Evolutionary conservation across 2,797 vertebrate species (phyloP), one percentile per base, ranked within the genome.

Genomic region (Megaceryle alcyon): DNA sequence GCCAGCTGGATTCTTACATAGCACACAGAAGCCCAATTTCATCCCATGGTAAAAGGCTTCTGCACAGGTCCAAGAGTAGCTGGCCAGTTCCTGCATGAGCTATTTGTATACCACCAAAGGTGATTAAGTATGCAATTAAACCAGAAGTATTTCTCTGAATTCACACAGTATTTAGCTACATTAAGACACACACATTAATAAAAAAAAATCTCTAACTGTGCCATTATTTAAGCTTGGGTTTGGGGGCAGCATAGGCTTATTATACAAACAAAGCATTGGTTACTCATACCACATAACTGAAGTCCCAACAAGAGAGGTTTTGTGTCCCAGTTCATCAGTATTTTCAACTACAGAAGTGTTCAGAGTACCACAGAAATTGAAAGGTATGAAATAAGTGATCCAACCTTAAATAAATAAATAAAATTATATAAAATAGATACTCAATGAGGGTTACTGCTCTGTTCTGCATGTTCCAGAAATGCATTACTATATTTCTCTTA

Each of bases 1-100:
- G 84, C 82, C 95, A 96, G 81, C 80, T 95, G 94, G 93, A 90
- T 88, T 77, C 79, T 71, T 49, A 77, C 33, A 57, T 6, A 25
- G 88, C 6, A 64, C 73, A 41, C 59, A 96, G 70, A 77, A 91
- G 83, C 49, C 70, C 29, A 84, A 7, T 61, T 86, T 69, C 43
- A 84, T 48, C 53, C 41, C 44, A 39, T 41, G 31, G 81, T 33
- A 80, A 90, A 90, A 94, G 73, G 23, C 82, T 90, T 63, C 71
- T 86, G 82, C 60, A 18, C 10, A 43, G 37, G 31, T 90, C 82
- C 82, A 94, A 84, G 51, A 80, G 63, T 37, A 86, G 44, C 44
- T 70, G 60, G 81, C 86, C 82, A 81, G 44, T 6, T 90, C 41
- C 37, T 73, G 44, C 77, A 68, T 9, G 23, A 92, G 63, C 64